Percentiles rank a stretch among this genome's conserved stretches.
Evolutionary conservation across 2,888 invertebrate genomes (phyloP).

Genomic region (Cryptocheilus praepositus): DNA sequence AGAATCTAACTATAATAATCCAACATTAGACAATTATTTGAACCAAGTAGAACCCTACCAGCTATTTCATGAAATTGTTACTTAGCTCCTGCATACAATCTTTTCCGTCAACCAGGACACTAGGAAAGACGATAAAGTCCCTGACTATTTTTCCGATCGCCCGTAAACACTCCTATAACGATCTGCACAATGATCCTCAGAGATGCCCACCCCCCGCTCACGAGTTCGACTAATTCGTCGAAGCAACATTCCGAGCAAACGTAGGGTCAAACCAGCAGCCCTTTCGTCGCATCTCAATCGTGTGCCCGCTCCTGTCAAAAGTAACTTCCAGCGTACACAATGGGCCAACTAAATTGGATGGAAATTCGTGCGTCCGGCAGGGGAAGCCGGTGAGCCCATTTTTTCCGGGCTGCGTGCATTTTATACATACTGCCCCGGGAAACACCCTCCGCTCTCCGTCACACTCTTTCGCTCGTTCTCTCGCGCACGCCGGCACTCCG

Average conservation of each 20-base stretch:
- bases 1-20: too few relatives aligned
- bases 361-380: conserved; percentile 34
- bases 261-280: neutral
- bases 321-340: conserved; percentile 31
- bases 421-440: neutral
- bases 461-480: neutral
- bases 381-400: conserved; percentile 22
- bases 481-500: neutral
- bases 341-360: conserved; percentile 39
- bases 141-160: too few relatives aligned
- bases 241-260: neutral
- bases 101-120: too few relatives aligned
- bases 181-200: too few relatives aligned
- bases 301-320: conserved; percentile 7
- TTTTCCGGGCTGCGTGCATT: conserved; percentile 18
- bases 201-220: too few relatives aligned
- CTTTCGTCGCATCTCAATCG: conserved; percentile 4
- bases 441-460: neutral
- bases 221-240: conserved; percentile 28
- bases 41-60: too few relatives aligned
- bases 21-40: too few relatives aligned
- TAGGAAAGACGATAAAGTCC: too few relatives aligned
- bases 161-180: too few relatives aligned
- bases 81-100: too few relatives aligned
- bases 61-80: too few relatives aligned